Evolutionary conservation across 92 coral and sea anemone species (phyloP).

Genomic region (Palythoa caribaeorum): DNA sequence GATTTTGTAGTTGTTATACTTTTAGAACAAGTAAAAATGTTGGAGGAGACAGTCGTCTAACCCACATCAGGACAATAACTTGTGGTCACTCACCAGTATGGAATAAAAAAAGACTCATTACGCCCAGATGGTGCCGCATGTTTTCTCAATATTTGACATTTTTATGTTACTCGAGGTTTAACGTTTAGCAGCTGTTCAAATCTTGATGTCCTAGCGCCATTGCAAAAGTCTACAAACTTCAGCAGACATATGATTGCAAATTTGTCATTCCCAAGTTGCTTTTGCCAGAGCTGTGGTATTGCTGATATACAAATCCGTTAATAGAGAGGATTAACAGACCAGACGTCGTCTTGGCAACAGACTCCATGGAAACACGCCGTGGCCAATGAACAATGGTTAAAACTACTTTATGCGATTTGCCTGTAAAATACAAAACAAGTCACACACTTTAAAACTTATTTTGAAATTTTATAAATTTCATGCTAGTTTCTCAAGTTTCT

Average conservation of each 20-base stretch:
- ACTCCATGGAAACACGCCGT: too few relatives aligned
- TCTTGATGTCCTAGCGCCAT: not conserved
- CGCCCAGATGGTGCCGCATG: not conserved
- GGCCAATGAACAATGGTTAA: too few relatives aligned
- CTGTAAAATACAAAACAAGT: too few relatives aligned
- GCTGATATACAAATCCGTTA: not conserved
- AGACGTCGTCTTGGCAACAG: too few relatives aligned
- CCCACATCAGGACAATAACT: constrained; percentile 22
- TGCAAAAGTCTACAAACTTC: not conserved
- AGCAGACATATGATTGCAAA: not conserved
- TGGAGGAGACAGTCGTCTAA: constrained; percentile 68
- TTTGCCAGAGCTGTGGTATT: not conserved
- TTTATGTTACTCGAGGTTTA: not conserved
- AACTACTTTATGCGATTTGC: too few relatives aligned
- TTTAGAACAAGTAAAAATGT: constrained; percentile 73
- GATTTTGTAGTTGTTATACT: constrained; percentile 7
- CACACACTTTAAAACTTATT: too few relatives aligned
- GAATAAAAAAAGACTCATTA: not conserved
- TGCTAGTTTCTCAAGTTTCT: too few relatives aligned
- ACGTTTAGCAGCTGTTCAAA: not conserved
- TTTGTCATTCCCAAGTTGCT: not conserved
- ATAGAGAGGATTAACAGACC: too few relatives aligned
- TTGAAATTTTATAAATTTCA: too few relatives aligned
- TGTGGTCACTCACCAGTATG: not conserved
- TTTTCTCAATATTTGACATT: not conserved